A percentile compares a stretch with the other conserved stretches of the same genome.
phyloP scores from a whole-genome alignment of 2,113 vertebrate genomes.

The Lophius piscatorius region DNA sequence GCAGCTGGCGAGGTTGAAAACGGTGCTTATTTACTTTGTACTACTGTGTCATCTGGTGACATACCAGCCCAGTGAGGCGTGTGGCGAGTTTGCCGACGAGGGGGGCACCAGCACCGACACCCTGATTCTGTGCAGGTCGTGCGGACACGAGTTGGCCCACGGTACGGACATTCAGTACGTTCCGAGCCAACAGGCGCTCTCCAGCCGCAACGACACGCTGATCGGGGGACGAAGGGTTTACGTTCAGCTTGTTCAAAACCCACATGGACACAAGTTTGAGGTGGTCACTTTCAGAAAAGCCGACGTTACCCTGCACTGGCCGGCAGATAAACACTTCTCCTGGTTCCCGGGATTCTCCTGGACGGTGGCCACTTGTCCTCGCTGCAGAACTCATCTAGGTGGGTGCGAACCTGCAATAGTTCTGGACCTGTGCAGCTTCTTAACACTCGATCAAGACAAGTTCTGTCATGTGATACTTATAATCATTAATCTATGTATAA shows the following conservation, averaged over 20 bases:
- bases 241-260: conserved; percentile 72
- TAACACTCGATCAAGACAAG: too few species aligned
- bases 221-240: conserved; percentile 30
- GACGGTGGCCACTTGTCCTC: conserved; percentile 67
- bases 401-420: conserved; percentile 10
- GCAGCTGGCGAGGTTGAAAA: neutral
- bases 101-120: conserved; percentile 21
- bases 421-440: too few species aligned
- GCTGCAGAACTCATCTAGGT: conserved; percentile 61
- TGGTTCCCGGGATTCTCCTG: conserved; percentile 65
- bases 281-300: conserved; percentile 70
- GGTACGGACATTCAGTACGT: conserved; percentile 52
- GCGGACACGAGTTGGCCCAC: conserved; percentile 59
- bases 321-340: conserved; percentile 64
- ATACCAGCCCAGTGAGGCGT: conserved; percentile 23
- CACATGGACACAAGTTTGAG: conserved; percentile 74
- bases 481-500: too few species aligned
- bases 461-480: too few species aligned
- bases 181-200: conserved; percentile 66
- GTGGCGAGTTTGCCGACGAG: conserved; percentile 5
- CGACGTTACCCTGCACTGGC: conserved; percentile 70
- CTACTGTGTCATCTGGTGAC: conserved; percentile 15
- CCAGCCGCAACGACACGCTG: conserved; percentile 54
- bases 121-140: conserved; percentile 54
- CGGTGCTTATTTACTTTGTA: neutral